These are phyloP conservation scores for Stegastes partitus DNA, from an alignment of 2,113 vertebrate genomes.

Conservation along the genomic window DNA sequence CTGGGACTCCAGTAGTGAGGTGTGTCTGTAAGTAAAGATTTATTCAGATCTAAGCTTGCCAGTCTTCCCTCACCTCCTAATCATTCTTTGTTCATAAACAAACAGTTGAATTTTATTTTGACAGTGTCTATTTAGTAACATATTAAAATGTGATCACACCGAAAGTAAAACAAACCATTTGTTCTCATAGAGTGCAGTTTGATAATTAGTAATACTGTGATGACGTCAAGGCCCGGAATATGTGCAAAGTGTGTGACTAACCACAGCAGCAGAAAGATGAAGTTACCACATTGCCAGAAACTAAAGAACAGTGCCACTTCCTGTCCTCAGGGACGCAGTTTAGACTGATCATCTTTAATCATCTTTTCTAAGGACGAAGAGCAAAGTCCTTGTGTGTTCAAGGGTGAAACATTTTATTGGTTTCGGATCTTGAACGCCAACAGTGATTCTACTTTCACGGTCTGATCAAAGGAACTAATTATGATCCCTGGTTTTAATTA, in stretches of 20 bases:
- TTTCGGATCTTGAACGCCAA: too few species aligned
- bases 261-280: neutral
- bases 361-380: too few species aligned
- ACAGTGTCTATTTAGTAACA: too few species aligned
- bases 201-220: neutral
- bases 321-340: neutral
- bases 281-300: conserved; percentile 5
- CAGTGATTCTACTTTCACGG: too few species aligned
- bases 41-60: neutral
- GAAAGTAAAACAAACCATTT: neutral
- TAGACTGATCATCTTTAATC: too few species aligned
- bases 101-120: neutral
- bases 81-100: neutral
- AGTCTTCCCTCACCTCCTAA: neutral
- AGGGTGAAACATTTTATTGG: too few species aligned
- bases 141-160: neutral
- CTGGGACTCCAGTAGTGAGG: too few species aligned
- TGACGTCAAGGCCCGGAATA: neutral
- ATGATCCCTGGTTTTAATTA: too few species aligned
- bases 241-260: conserved; percentile 1
- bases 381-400: too few species aligned
- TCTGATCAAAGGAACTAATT: too few species aligned
- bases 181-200: neutral
- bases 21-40: neutral
- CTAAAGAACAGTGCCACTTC: neutral